Base-by-base conservation (phyloP, 1,140 invertebrate genomes). In the Microplitis demolitor region DNA sequence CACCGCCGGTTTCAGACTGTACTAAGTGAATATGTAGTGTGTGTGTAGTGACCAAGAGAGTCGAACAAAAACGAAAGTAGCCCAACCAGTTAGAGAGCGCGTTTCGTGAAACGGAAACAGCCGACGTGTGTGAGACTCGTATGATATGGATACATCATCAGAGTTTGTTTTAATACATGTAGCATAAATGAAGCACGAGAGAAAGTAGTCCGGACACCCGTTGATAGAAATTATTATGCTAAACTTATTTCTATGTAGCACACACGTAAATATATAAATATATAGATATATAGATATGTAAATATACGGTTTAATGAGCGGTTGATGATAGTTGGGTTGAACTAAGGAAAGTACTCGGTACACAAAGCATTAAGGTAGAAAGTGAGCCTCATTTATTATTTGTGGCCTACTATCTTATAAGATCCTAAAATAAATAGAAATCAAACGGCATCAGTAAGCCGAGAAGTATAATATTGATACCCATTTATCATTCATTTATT, bases 291-390 rank as follows among this genome's bases (percentile, higher is more conserved):
- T 58, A 67, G 35, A 45, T 45, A 9, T 45, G 5, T 58, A 67
- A 14, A 45, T 45, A 9, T 45, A 11, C 56, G 60, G 35, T 35
- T 51, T 61, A 66, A 64, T 76, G 71, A 58, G 66, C 72, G 71
- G 76, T 80, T 79, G 78, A 74, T 79, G 78, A 74, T 77, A 78
- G 78, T 75, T 75, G 60, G 77, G 58, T 64, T n/a, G 51, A 6
- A 34, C 3, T 9, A 5, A 54, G 78, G 76, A 71, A 62, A 82
- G 77, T 45, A 8, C 39, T 45, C 39, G 39, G 39, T 45, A 45
- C 39, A 45, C 39, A 45, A 45, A 45, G 39, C 39, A 11, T 45
- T 45, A 11, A 45, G 5, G 39, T 45, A 45, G 39, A 45, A 45
- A 45, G 39, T 45, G 39, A 45, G 39, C 39, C 39, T 45, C 8